These are phyloP conservation scores for Gallinago solitaria DNA, from an alignment of 2,797 vertebrate species.

Conservation along the genomic window DNA sequence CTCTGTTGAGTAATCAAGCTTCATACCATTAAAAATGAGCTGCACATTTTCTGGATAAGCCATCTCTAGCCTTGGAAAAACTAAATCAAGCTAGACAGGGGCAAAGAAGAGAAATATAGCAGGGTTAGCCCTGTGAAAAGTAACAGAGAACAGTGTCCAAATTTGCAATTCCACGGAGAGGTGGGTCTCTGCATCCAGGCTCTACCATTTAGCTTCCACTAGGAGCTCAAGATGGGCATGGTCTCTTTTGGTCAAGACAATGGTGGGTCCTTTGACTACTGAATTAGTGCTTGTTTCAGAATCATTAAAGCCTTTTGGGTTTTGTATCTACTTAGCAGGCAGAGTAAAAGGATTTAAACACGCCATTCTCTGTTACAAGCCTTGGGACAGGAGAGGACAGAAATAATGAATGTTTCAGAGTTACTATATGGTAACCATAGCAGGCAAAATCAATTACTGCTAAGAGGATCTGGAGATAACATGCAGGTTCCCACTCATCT, in stretches of 20 bases:
- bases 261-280: neutral
- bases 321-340: conserved; percentile 51
- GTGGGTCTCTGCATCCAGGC: neutral
- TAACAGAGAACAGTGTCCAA: neutral
- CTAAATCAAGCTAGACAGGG: conserved; percentile 19
- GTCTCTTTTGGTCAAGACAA: neutral
- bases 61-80: conserved; percentile 52
- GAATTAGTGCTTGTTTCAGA: conserved; percentile 26
- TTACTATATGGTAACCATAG: conserved; percentile 53
- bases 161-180: neutral
- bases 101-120: neutral
- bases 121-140: neutral
- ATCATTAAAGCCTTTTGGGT: conserved; percentile 21
- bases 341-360: conserved; percentile 42
- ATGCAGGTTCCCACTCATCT: conserved; percentile 33
- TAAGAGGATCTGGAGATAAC: conserved; percentile 33
- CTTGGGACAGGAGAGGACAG: conserved; percentile 30
- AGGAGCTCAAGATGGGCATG: neutral
- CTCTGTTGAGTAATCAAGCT: neutral
- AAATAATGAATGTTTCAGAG: conserved; percentile 56
- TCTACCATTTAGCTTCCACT: neutral
- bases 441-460: conserved; percentile 62
- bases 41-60: conserved; percentile 14
- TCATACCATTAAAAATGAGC: conserved; percentile 23
- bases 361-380: conserved; percentile 34